These are phyloP conservation scores for Lepilemur septentrionalis DNA, from an alignment of 2,797 vertebrate genomes.

Conservation along the genomic window DNA sequence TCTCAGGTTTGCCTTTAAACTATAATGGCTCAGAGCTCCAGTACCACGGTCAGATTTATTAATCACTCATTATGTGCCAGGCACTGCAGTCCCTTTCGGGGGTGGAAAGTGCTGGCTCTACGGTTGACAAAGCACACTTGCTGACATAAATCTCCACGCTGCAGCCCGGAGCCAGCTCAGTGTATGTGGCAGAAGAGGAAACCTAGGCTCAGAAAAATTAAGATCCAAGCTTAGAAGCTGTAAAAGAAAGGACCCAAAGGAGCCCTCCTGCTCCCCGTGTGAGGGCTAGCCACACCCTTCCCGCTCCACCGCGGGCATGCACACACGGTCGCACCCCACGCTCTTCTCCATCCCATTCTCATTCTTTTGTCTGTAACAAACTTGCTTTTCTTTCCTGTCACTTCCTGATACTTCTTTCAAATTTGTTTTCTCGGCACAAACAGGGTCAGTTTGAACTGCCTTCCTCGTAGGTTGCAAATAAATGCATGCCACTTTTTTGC, in stretches of 20 bases:
- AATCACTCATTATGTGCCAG: not conserved
- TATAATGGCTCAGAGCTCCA: not conserved
- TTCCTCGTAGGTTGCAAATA: not conserved
- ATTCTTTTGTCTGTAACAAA: not conserved
- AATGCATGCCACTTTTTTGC: not conserved
- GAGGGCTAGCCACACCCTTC: accelerated
- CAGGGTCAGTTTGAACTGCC: not conserved
- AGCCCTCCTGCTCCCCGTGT: accelerated
- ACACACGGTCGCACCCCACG: accelerated
- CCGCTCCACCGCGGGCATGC: too few species aligned
- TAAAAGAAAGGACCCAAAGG: not conserved
- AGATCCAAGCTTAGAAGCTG: too few species aligned
- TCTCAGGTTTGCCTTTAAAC: not conserved
- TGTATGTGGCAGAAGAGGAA: not conserved
- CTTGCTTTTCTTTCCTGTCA: not conserved
- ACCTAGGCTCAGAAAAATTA: not conserved
- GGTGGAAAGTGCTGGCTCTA: not conserved
- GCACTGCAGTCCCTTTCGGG: not conserved
- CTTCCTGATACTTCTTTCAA: not conserved
- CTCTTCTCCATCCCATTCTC: not conserved
- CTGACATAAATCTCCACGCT: not conserved
- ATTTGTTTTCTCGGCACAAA: not conserved
- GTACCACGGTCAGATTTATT: not conserved
- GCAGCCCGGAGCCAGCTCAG: not conserved
- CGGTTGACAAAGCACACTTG: not conserved